phyloP scores from a whole-genome alignment of 2,797 vertebrate genomes.

The Anguilla anguilla region DNA sequence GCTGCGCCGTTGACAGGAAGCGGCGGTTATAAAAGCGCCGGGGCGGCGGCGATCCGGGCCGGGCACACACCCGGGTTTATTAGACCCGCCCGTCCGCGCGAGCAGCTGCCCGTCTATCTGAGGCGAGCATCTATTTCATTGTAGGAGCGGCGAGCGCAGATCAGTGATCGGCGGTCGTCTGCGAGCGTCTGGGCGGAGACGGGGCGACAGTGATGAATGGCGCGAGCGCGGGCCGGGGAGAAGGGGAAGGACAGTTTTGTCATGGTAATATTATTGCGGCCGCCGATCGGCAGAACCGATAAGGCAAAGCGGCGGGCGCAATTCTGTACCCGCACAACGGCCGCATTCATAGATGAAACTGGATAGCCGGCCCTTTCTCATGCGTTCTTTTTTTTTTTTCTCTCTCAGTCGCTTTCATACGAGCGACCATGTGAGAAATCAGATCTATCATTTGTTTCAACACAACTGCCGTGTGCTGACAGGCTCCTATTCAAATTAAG shows the following conservation, averaged over 20 bases:
- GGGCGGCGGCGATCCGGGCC: conserved; percentile 63
- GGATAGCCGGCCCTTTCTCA: conserved; percentile 45
- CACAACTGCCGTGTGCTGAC: neutral
- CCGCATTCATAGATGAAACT: conserved; percentile 63
- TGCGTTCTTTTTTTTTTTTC: neutral
- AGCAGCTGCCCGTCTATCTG: conserved; percentile 73
- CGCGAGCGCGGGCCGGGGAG: conserved; percentile 73
- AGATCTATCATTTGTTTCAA: conserved; percentile 32
- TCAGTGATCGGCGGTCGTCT: conserved; percentile 68
- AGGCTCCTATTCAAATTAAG: conserved; percentile 3
- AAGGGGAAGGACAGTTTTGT: conserved; percentile 73
- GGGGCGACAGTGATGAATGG: conserved; percentile 78
- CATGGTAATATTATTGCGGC: conserved; percentile 75
- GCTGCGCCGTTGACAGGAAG: conserved; percentile 49
- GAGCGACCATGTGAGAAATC: conserved; percentile 46
- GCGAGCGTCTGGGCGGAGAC: conserved; percentile 65
- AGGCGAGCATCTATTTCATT: conserved; percentile 71
- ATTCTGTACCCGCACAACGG: conserved; percentile 55
- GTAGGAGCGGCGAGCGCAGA: conserved; percentile 55
- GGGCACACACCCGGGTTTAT: conserved; percentile 80
- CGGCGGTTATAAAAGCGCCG: conserved; percentile 41
- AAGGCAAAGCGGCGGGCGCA: conserved; percentile 43
- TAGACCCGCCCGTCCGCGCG: conserved; percentile 76
- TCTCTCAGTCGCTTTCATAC: conserved; percentile 29
- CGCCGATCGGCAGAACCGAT: conserved; percentile 71